These are phyloP conservation scores for Tyria jacobaeae DNA, from an alignment of 2,888 invertebrate species.

Conservation along the genomic window DNA sequence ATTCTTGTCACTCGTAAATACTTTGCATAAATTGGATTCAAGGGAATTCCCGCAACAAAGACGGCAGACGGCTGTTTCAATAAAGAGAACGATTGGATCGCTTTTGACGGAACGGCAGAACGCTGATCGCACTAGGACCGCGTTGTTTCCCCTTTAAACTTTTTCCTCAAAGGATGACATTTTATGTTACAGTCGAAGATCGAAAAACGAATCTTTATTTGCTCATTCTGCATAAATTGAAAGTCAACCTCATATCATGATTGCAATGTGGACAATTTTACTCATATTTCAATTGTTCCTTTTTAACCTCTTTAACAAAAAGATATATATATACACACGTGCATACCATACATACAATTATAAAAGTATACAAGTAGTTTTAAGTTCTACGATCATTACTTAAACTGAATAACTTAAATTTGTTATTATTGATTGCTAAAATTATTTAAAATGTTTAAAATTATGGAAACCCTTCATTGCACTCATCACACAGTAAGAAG, in stretches of 20 bases:
- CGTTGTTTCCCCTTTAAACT: slow-evolving; percentile 60
- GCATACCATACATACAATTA: too few species aligned
- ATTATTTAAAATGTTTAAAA: too few species aligned
- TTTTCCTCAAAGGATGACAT: slow-evolving; percentile 38
- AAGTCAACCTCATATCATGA: slow-evolving; percentile 52
- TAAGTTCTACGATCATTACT: too few species aligned
- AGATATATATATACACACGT: too few species aligned
- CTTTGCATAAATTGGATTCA: slow-evolving; percentile 82
- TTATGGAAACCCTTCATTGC: too few species aligned
- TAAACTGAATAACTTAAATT: too few species aligned
- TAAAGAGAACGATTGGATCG: slow-evolving; percentile 79
- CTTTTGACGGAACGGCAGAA: slow-evolving; percentile 75
- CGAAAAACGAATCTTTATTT: slow-evolving; percentile 63
- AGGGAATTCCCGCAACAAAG: slow-evolving; percentile 80
- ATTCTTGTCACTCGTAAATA: slow-evolving; percentile 82
- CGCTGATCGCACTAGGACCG: slow-evolving; percentile 57
- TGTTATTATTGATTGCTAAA: too few species aligned
- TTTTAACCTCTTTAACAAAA: too few species aligned
- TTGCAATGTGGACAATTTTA: not conserved
- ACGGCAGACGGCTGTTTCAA: slow-evolving; percentile 76
- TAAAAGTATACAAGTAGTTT: too few species aligned
- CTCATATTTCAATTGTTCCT: too few species aligned
- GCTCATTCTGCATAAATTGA: slow-evolving; percentile 59
- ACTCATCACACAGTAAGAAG: too few species aligned
- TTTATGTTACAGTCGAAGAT: slow-evolving; percentile 52